phyloP scores from a whole-genome alignment of 2,113 vertebrate genomes.

The Talpa occidentalis region DNA sequence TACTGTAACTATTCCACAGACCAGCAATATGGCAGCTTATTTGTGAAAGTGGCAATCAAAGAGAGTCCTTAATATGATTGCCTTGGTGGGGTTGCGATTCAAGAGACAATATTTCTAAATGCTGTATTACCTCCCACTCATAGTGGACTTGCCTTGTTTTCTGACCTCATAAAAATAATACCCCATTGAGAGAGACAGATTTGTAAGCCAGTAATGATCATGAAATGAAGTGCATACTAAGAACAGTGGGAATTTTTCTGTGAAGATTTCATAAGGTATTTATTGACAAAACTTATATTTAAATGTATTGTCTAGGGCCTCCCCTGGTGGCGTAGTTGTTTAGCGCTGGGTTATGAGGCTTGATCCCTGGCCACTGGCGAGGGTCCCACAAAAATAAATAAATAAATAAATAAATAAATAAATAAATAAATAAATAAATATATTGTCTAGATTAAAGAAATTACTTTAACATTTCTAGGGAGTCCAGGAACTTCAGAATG shows the following conservation, averaged over 20 bases:
- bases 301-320: background rate
- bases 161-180: background rate
- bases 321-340: no score
- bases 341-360: no score
- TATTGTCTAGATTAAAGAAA: constrained; percentile 12
- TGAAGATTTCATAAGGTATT: constrained; percentile 34
- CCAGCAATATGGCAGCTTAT: background rate
- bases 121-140: background rate
- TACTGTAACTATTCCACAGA: background rate
- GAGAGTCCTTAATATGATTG: background rate
- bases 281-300: constrained; percentile 25
- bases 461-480: background rate
- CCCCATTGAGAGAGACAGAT: background rate
- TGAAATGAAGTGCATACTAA: constrained; percentile 7
- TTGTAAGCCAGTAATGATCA: constrained; percentile 15
- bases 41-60: constrained; percentile 48
- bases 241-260: constrained; percentile 19
- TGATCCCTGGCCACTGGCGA: no score
- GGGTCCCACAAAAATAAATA: no score
- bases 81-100: background rate
- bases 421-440: no score
- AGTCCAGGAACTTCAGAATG: background rate
- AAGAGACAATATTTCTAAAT: constrained; percentile 23
- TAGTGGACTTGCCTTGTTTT: background rate
- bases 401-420: no score